Conservation (phyloP, 2,888 invertebrate genomes). For the Tipula helvola region DNA sequence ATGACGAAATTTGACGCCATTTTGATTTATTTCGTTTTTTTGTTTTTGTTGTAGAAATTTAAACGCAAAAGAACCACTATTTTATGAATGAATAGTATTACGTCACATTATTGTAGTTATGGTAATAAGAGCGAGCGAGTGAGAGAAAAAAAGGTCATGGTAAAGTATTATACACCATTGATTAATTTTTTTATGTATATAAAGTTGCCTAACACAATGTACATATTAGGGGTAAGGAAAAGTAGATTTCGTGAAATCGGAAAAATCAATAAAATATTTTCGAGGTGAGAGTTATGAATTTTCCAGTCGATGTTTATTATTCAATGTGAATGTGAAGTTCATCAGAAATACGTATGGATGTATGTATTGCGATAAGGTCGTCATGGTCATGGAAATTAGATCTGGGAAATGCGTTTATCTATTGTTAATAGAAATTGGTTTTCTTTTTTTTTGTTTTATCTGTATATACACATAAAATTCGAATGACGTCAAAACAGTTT, state of each 20-base stretch:
- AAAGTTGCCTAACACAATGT: no score
- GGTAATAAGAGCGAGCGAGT: not conserved
- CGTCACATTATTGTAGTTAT: not conserved
- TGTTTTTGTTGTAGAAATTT: no score
- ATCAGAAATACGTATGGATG: not conserved
- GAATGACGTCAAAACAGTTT: not conserved
- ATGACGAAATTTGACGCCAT: not conserved
- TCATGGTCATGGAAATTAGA: not conserved
- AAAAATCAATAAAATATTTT: not conserved
- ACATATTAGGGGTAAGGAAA: not conserved
- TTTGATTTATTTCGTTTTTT: not conserved
- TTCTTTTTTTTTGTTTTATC: not conserved
- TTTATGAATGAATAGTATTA: not conserved
- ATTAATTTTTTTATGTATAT: no score
- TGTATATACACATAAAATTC: not conserved
- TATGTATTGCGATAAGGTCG: not conserved
- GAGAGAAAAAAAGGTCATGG: not conserved
- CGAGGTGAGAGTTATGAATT: not conserved
- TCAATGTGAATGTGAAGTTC: constrained; percentile 4
- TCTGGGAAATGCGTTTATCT: not conserved
- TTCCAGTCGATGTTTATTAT: not conserved
- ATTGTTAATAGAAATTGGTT: no score
- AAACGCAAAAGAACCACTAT: not conserved
- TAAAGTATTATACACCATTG: not conserved
- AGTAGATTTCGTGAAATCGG: not conserved